These are phyloP conservation scores for Noctuana brunneofusca DNA, from an alignment of 2,888 invertebrate genomes.

Conservation along the genomic window DNA sequence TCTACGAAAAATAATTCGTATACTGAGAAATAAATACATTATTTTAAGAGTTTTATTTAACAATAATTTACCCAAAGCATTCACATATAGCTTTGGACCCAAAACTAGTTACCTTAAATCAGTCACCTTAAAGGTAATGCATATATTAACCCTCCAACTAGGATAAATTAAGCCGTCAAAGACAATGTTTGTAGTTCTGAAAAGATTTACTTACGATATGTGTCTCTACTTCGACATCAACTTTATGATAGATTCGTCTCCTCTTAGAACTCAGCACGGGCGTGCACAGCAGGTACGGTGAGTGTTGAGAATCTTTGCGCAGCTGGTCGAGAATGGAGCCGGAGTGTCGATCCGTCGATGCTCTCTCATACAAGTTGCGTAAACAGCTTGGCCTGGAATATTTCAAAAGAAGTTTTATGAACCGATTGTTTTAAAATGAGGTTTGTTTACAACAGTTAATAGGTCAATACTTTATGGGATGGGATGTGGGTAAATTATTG, in stretches of 20 bases:
- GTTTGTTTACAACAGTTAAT: constrained; percentile 16
- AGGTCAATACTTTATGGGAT: constrained; percentile 11
- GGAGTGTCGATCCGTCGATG: constrained; percentile 86
- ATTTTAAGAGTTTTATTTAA: background rate
- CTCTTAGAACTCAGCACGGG: constrained; percentile 89
- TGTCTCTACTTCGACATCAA: constrained; percentile 93
- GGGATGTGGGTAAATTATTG: constrained; percentile 7
- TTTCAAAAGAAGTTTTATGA: constrained; percentile 26
- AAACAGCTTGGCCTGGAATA: constrained; percentile 87
- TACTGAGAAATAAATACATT: background rate
- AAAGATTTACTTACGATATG: constrained; percentile 89
- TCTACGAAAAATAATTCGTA: background rate
- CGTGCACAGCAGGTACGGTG: constrained; percentile 90
- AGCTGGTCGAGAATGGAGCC: constrained; percentile 85
- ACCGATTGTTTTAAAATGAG: constrained; percentile 18
- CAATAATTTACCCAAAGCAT: background rate
- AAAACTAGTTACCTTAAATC: too few species aligned
- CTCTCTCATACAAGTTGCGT: constrained; percentile 90
- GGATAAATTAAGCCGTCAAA: too few species aligned
- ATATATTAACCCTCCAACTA: too few species aligned
- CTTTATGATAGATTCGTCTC: constrained; percentile 85
- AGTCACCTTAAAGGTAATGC: too few species aligned
- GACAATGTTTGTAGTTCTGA: too few species aligned
- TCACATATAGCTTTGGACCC: background rate
- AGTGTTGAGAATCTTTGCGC: constrained; percentile 84